Percentiles rank a stretch among this genome's conserved stretches.
Conservation (phyloP, 2,113 vertebrate species). For the Ranitomeya variabilis region DNA sequence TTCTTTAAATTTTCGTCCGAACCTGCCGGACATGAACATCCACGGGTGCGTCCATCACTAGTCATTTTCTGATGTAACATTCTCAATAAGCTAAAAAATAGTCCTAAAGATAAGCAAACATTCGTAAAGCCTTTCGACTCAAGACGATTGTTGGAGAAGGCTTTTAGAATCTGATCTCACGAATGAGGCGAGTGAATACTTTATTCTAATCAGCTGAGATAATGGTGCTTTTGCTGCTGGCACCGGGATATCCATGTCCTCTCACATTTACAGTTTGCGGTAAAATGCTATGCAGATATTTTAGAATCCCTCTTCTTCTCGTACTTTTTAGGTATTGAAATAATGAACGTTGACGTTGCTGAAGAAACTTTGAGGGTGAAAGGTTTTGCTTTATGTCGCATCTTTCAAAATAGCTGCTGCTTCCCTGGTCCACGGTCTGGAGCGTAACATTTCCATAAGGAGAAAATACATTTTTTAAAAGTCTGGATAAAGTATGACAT, state of each 20-base stretch:
- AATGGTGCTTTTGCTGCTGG: conserved; percentile 53
- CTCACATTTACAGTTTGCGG: conserved; percentile 37
- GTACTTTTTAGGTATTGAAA: not conserved
- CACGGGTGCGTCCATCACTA: too few species aligned
- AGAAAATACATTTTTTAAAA: conserved; percentile 2
- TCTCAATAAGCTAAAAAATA: not conserved
- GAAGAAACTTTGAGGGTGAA: conserved; percentile 31
- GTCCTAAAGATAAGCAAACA: not conserved
- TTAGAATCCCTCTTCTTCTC: conserved; percentile 19
- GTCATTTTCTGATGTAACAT: too few species aligned
- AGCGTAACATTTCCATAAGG: conserved; percentile 32
- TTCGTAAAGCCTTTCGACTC: not conserved
- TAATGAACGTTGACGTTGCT: conserved; percentile 33
- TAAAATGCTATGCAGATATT: conserved; percentile 49
- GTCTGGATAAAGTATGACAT: not conserved
- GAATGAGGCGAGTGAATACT: not conserved
- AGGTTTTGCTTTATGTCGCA: conserved; percentile 18
- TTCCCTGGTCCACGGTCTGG: not conserved
- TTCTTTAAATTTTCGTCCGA: too few species aligned
- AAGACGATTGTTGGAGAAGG: not conserved
- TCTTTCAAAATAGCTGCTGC: conserved; percentile 49
- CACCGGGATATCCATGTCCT: conserved; percentile 26
- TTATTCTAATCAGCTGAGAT: conserved; percentile 51
- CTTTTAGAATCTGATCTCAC: conserved; percentile 10
- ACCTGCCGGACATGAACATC: too few species aligned